Evolutionary conservation across 2,113 vertebrate genomes (phyloP).

Genomic region (Mustela nigripes): DNA sequence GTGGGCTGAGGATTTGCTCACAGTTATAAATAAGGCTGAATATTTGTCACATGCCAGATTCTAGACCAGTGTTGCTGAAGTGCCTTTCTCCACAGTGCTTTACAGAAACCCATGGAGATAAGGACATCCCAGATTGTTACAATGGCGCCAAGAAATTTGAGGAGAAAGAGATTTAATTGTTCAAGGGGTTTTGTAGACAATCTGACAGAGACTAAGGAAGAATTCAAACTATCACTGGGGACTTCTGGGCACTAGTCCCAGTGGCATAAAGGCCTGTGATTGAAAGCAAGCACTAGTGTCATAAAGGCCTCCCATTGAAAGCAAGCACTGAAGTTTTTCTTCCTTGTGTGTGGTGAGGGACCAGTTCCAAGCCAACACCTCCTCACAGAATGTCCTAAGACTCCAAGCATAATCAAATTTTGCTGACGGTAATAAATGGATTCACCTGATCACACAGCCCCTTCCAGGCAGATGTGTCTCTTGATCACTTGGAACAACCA

Average conservation of each 20-base stretch:
- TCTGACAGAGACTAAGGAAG: neutral
- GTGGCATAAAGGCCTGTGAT: neutral
- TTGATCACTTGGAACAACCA: conserved; percentile 29
- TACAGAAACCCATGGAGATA: neutral
- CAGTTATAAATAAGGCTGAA: neutral
- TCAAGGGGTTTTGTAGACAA: neutral
- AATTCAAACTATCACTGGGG: neutral
- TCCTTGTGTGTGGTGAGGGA: neutral
- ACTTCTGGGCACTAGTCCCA: conserved; percentile 2
- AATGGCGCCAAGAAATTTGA: neutral
- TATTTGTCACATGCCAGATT: neutral
- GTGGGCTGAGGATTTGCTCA: neutral
- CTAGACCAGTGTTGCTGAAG: neutral
- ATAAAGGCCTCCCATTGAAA: neutral
- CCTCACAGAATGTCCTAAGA: conserved; percentile 51
- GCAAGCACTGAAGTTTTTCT: neutral
- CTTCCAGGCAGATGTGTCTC: neutral
- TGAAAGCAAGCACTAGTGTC: neutral
- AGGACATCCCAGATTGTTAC: neutral
- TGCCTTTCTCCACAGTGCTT: neutral
- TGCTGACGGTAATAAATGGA: neutral
- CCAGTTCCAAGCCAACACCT: neutral
- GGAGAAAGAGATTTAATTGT: neutral
- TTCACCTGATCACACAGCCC: conserved; percentile 42
- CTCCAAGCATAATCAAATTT: neutral